Evolutionary conservation across 2,888 invertebrate genomes (phyloP), one percentile per base, ranked within the genome.

Genomic region (Adineta ricciae): DNA sequence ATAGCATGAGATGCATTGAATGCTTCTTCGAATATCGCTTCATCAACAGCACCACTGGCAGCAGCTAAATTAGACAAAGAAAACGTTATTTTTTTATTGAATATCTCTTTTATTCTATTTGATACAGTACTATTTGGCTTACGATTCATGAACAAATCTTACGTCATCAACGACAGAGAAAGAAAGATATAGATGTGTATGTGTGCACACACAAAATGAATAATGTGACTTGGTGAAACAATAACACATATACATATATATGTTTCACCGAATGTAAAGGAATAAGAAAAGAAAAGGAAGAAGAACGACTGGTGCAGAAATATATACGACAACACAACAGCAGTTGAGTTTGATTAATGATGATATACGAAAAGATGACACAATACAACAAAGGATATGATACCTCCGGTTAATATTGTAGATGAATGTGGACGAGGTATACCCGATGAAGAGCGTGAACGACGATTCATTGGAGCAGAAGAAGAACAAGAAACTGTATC

Each of bases 1-100:
- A 50, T 21, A n/a, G 46, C 46, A 8, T 46, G 49, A 2, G 83
- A 41, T 49, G 49, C 32, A n/a, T 83, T 32, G 16, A 83, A 83
- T 32, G 83, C 50, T 9, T 50, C 52, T 49, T 49, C 36, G 7
- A 83, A 83, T 83, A 21, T 24, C 4, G 49, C 49, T 50, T 83
- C 83, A 52, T 83, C 83, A 50, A 83, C 52, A 16, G 50, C 83
- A 50, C 78, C 78, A 78, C 78, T 78, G n/a, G 78, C 21, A 9
- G 78, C 41, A 78, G 78, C 78, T 78, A 41, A 78, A 78, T 41
- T n/a, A 9, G 41, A 38, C 19, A 32, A 16, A 36, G 21, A 72
- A 56, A n/a, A 56, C 24, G 0, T n/a, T 56, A 27, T 27, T 5
- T 56, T 2, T 56, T 14, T 56, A 56, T 11, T 56, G 2, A 14